Evolutionary conservation across 2,888 invertebrate species (phyloP).

Genomic region (Lomographa bimaculata): DNA sequence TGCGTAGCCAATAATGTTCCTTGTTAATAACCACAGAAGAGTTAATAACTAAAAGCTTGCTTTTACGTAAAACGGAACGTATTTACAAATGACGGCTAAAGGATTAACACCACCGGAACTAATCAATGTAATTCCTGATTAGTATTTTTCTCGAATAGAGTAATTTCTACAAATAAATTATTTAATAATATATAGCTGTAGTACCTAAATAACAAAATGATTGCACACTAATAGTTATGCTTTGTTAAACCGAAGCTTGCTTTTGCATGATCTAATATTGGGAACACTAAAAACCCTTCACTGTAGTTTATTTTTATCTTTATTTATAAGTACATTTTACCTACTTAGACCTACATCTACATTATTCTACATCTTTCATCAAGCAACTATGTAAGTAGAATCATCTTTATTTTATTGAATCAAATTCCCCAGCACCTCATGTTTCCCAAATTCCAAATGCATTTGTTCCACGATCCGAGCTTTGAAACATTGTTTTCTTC

Average conservation of each 20-base stretch:
- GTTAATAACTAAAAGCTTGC: too few species aligned
- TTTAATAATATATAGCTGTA: too few species aligned
- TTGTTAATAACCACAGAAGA: too few species aligned
- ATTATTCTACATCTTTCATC: constrained; percentile 10
- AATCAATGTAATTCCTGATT: too few species aligned
- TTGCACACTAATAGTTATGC: neutral
- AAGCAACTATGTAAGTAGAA: constrained; percentile 15
- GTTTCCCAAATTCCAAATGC: constrained; percentile 7
- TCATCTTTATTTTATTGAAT: constrained; percentile 4
- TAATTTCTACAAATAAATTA: too few species aligned
- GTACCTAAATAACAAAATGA: too few species aligned
- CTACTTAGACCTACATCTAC: constrained; percentile 25
- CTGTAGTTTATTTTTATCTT: constrained; percentile 21
- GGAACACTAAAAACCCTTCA: constrained; percentile 12
- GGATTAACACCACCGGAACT: too few species aligned
- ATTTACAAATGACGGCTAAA: neutral
- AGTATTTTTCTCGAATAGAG: too few species aligned
- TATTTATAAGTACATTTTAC: constrained; percentile 15
- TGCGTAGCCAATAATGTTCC: too few species aligned
- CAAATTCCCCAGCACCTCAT: constrained; percentile 10
- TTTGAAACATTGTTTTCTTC: constrained; percentile 1
- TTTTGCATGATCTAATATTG: constrained; percentile 23
- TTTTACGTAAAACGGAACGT: constrained; percentile 12
- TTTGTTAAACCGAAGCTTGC: constrained; percentile 12
- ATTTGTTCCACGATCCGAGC: constrained; percentile 1